A percentile compares a stretch with the other conserved stretches of the same genome.
Conservation (phyloP, 1,140 invertebrate species). For the Sipha flava region DNA sequence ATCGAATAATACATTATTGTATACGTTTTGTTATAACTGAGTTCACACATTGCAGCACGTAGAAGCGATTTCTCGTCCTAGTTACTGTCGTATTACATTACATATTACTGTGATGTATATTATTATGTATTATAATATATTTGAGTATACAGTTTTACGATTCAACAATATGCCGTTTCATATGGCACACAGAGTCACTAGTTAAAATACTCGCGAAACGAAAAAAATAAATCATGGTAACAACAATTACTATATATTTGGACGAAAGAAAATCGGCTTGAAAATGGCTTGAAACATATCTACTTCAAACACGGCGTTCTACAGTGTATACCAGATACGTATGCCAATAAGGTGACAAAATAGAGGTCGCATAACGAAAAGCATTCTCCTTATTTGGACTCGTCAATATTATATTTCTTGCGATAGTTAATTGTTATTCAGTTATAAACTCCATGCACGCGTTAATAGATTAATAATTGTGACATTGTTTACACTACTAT, state of each 20-base stretch:
- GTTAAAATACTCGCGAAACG: not conserved
- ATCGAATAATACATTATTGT: too few species aligned
- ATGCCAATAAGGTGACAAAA: conserved; percentile 1
- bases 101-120: not conserved
- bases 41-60: not conserved
- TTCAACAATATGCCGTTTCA: not conserved
- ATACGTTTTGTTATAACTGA: too few species aligned
- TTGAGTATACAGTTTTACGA: not conserved
- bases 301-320: not conserved
- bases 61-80: not conserved
- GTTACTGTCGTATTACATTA: not conserved
- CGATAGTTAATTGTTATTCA: not conserved
- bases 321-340: not conserved
- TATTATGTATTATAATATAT: not conserved
- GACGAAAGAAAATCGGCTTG: not conserved
- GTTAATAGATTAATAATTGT: too few species aligned
- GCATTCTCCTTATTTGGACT: not conserved
- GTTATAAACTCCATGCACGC: not conserved
- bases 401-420: not conserved
- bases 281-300: not conserved
- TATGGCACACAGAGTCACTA: not conserved
- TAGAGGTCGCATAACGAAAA: not conserved
- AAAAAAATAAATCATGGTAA: not conserved
- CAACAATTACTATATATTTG: not conserved
- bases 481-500: too few species aligned